A percentile compares a stretch with the other conserved stretches of the same genome.
Evolutionary conservation across 1,140 invertebrate species (phyloP).

Genomic region (Drosophila oshimai): DNA sequence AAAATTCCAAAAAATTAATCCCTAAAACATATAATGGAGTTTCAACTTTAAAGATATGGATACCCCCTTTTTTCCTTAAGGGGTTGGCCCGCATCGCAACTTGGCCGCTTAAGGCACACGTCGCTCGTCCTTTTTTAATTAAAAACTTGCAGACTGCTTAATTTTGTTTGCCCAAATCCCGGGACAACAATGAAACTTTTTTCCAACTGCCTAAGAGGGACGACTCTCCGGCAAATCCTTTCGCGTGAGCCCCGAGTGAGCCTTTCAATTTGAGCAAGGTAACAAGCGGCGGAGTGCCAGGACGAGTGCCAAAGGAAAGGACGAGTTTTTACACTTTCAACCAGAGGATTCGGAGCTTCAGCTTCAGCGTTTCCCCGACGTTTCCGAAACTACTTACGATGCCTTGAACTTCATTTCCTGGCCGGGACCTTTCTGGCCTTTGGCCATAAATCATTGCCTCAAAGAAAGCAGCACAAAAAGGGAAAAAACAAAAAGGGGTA

Average conservation of each 20-base stretch:
- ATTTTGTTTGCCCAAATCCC: slow-evolving; percentile 80
- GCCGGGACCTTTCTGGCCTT: slow-evolving; percentile 52
- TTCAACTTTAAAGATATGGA: slow-evolving; percentile 18
- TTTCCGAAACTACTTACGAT: slow-evolving; percentile 79
- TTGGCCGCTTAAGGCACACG: slow-evolving; percentile 57
- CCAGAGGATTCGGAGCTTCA: slow-evolving; percentile 8
- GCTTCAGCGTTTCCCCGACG: slow-evolving; percentile 32
- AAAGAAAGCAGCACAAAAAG: slow-evolving; percentile 42
- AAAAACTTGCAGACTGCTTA: slow-evolving; percentile 80
- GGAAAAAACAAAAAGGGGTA: slow-evolving; percentile 23
- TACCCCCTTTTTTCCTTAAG: neutral
- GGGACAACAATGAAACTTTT: slow-evolving; percentile 77
- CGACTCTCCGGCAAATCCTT: slow-evolving; percentile 29
- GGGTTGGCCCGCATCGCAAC: slow-evolving; percentile 29
- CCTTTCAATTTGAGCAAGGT: slow-evolving; percentile 77
- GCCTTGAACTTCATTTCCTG: slow-evolving; percentile 75
- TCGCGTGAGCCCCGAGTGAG: slow-evolving; percentile 59
- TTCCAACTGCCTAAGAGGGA: slow-evolving; percentile 46
- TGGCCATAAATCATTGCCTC: slow-evolving; percentile 74
- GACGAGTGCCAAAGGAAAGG: slow-evolving; percentile 7
- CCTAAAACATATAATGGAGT: neutral
- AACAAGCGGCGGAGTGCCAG: slow-evolving; percentile 27
- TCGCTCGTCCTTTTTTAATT: slow-evolving; percentile 75
- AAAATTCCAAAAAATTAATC: slow-evolving; percentile 4
- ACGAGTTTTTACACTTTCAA: slow-evolving; percentile 61